phyloP scores from a whole-genome alignment of 1,140 invertebrate genomes.

The Choristoneura fumiferana region DNA sequence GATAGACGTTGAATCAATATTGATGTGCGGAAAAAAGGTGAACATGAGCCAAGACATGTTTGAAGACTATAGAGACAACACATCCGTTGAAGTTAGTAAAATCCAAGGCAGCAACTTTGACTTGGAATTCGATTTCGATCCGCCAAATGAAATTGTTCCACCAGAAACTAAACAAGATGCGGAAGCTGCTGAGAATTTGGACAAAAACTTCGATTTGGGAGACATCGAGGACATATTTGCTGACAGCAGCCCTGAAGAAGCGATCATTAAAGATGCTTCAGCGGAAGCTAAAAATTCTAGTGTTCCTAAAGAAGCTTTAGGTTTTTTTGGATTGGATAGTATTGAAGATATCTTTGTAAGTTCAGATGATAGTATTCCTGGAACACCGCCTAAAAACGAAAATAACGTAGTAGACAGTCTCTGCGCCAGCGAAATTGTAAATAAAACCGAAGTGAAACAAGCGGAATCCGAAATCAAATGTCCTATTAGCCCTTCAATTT shows the following conservation, averaged over 20 bases:
- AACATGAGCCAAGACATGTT: constrained; percentile 19
- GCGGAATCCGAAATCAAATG: constrained; percentile 5
- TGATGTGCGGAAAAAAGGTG: constrained; percentile 31
- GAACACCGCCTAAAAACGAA: constrained; percentile 24
- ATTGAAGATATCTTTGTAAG: constrained; percentile 72
- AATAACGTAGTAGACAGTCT: constrained; percentile 22
- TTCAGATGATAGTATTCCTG: constrained; percentile 40
- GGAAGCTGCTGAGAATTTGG: constrained; percentile 16
- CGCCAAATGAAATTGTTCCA: constrained; percentile 22
- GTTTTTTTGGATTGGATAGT: constrained; percentile 65
- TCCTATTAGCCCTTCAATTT: constrained; percentile 56
- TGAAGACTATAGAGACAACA: constrained; percentile 18
- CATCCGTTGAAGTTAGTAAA: constrained; percentile 5
- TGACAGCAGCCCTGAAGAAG: constrained; percentile 43
- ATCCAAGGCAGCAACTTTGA: constrained; percentile 27
- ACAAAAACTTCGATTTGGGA: constrained; percentile 58
- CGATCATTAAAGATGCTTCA: constrained; percentile 13
- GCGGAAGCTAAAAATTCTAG: constrained; percentile 27
- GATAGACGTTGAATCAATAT: constrained; percentile 38
- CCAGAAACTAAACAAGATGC: constrained; percentile 20
- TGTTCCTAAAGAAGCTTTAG: constrained; percentile 47
- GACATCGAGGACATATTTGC: constrained; percentile 70
- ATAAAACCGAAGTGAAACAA: constrained; percentile 4
- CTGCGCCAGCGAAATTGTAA: constrained; percentile 17
- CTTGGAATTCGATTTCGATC: constrained; percentile 31